Evolutionary conservation across 2,888 invertebrate species (phyloP).

Genomic region (Boloria euphrosyne): DNA sequence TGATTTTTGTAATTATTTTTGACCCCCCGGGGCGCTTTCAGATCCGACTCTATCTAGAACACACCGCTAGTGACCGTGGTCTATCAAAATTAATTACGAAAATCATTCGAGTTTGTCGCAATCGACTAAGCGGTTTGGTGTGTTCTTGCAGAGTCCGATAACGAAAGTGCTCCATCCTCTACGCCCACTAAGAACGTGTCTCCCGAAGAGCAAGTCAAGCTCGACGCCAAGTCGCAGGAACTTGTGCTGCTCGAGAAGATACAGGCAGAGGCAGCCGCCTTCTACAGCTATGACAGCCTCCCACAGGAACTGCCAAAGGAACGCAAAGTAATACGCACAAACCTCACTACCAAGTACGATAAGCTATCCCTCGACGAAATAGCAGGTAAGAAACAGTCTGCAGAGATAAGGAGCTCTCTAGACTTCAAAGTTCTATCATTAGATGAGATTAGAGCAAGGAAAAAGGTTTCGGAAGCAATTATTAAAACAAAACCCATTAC

Average conservation of each 20-base stretch:
- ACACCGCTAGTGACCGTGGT: conserved; percentile 66
- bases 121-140: conserved; percentile 71
- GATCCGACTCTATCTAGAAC: conserved; percentile 62
- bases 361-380: conserved; percentile 80
- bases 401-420: conserved; percentile 54
- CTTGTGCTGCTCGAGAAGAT: conserved; percentile 86
- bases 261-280: conserved; percentile 88
- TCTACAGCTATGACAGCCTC: conserved; percentile 84
- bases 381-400: conserved; percentile 58
- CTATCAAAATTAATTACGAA: conserved; percentile 80
- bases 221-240: conserved; percentile 84
- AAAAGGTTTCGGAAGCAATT: conserved; percentile 52
- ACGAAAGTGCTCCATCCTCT: conserved; percentile 85
- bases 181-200: conserved; percentile 80
- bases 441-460: conserved; percentile 76
- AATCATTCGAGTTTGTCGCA: conserved; percentile 56
- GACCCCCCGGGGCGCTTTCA: conserved; percentile 71
- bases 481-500: conserved; percentile 60
- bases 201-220: conserved; percentile 52
- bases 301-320: conserved; percentile 50
- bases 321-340: conserved; percentile 58
- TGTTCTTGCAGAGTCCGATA: conserved; percentile 91
- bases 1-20: conserved; percentile 83
- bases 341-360: conserved; percentile 45
- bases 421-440: conserved; percentile 78